A percentile compares a stretch with the other conserved stretches of the same genome.
Evolutionary conservation across 2,113 vertebrate genomes (phyloP).

Genomic region (Oreotrochilus melanogaster): DNA sequence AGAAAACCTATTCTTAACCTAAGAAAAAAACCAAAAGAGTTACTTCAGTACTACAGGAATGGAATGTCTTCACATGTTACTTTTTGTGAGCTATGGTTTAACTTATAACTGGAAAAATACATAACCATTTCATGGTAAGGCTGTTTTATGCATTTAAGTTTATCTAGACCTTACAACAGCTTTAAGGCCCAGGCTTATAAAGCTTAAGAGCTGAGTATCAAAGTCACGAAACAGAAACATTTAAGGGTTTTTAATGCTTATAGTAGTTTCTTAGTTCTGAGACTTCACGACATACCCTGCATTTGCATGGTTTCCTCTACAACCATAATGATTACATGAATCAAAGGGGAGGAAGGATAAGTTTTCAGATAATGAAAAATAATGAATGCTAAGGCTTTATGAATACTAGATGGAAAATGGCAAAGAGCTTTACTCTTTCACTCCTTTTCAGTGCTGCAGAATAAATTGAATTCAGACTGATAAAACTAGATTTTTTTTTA

Average conservation of each 20-base stretch:
- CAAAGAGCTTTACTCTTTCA: not conserved
- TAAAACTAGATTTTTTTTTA: not conserved
- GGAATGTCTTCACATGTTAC: not conserved
- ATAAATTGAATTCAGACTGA: not conserved
- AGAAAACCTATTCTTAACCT: constrained; percentile 93
- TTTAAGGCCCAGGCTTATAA: not conserved
- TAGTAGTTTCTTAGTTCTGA: not conserved
- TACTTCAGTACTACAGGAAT: not conserved
- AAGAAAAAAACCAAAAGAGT: not conserved
- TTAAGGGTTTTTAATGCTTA: not conserved
- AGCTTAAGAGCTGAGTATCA: not conserved
- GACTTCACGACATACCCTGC: not conserved
- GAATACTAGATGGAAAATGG: not conserved
- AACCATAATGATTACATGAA: not conserved
- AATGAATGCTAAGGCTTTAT: not conserved
- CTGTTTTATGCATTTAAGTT: not conserved
- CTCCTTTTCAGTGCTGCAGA: not conserved
- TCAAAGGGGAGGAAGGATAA: not conserved
- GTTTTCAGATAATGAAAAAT: not conserved
- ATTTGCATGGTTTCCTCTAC: not conserved
- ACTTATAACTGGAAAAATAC: not conserved
- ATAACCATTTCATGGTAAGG: not conserved
- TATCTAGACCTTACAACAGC: not conserved
- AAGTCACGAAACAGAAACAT: not conserved
- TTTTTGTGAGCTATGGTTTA: not conserved